phyloP scores from a whole-genome alignment of 2,113 vertebrate genomes.

The Nothocercus julius region DNA sequence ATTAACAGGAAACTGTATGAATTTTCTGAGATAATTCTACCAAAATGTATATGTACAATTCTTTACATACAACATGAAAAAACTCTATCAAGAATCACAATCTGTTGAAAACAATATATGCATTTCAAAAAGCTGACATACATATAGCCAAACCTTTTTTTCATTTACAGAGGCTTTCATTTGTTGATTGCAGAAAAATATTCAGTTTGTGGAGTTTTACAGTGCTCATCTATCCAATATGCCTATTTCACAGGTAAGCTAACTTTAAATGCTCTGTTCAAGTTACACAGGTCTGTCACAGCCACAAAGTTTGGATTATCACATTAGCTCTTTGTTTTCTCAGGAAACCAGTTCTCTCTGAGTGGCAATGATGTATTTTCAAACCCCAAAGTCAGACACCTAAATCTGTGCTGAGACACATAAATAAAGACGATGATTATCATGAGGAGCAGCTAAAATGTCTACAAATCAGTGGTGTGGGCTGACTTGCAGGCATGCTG shows the following conservation, averaged over 20 bases:
- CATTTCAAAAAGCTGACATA: neutral
- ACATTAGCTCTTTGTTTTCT: neutral
- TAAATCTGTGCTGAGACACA: neutral
- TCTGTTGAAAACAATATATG: neutral
- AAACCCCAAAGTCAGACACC: neutral
- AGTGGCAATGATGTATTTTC: neutral
- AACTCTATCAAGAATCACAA: neutral
- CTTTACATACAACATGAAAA: neutral
- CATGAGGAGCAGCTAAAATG: neutral
- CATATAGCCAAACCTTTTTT: neutral
- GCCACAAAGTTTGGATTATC: neutral
- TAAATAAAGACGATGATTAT: neutral
- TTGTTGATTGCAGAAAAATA: neutral
- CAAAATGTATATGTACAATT: neutral
- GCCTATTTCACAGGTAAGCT: neutral
- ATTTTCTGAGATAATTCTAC: neutral
- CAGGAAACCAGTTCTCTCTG: neutral
- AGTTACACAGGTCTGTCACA: neutral
- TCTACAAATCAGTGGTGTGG: neutral
- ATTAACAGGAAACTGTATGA: neutral
- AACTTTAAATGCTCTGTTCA: neutral
- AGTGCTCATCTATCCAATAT: neutral
- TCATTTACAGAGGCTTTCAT: neutral
- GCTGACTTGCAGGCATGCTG: neutral
- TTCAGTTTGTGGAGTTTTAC: neutral